These are phyloP conservation scores for Ischnura elegans DNA, from an alignment of 2,888 invertebrate species.

Conservation along the genomic window DNA sequence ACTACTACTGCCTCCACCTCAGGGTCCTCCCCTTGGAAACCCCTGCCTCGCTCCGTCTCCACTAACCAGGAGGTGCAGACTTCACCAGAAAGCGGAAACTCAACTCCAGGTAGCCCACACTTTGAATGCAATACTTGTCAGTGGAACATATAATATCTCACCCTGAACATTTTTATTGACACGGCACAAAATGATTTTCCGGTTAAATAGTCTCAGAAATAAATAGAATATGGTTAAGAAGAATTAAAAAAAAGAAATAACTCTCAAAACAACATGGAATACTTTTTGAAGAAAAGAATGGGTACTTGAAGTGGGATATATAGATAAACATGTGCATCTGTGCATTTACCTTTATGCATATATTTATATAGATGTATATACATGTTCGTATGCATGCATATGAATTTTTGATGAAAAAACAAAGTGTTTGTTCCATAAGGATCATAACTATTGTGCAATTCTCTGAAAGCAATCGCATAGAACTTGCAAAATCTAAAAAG, in stretches of 20 bases:
- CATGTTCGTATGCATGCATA: too few species aligned
- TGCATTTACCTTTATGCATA: too few species aligned
- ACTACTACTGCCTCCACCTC: too few species aligned
- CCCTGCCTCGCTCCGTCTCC: constrained; percentile 69
- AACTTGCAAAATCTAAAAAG: too few species aligned
- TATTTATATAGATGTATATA: too few species aligned
- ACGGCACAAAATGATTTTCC: background rate
- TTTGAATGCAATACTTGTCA: constrained; percentile 5
- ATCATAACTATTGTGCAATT: too few species aligned
- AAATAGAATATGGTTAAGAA: background rate
- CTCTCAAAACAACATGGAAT: background rate
- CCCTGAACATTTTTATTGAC: background rate
- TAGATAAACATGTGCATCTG: too few species aligned
- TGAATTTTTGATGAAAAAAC: too few species aligned
- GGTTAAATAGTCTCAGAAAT: background rate
- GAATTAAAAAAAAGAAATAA: background rate
- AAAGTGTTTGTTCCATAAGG: too few species aligned
- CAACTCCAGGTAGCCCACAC: constrained; percentile 73
- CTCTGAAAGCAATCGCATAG: too few species aligned
- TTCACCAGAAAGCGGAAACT: constrained; percentile 74
- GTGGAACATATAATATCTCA: background rate
- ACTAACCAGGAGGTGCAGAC: constrained; percentile 74
- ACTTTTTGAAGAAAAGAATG: background rate
- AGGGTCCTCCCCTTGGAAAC: constrained; percentile 59
- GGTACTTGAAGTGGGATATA: background rate